phyloP scores from a whole-genome alignment of 1,140 invertebrate species.

The Drosophila oshimai region DNA sequence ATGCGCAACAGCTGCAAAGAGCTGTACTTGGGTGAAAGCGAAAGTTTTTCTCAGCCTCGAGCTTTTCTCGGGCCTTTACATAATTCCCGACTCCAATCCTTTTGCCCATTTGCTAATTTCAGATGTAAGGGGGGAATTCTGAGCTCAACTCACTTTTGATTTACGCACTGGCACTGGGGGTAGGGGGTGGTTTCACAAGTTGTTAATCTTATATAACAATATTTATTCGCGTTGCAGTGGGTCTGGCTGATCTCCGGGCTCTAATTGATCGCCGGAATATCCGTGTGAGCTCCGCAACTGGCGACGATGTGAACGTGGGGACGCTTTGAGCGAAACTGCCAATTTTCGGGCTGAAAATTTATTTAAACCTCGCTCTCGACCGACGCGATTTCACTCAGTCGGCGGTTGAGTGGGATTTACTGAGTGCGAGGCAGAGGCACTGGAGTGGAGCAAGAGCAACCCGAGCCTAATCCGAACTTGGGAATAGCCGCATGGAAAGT shows the following conservation, averaged over 20 bases:
- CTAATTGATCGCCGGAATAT: slow-evolving; percentile 42
- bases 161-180: slow-evolving; percentile 25
- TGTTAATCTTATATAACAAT: slow-evolving; percentile 49
- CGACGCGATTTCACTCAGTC: slow-evolving; percentile 31
- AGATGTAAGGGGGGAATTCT: neutral
- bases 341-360: slow-evolving; percentile 74
- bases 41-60: slow-evolving; percentile 63
- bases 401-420: slow-evolving; percentile 35
- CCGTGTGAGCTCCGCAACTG: slow-evolving; percentile 41
- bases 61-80: slow-evolving; percentile 41
- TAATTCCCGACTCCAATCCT: slow-evolving; percentile 18
- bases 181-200: slow-evolving; percentile 37
- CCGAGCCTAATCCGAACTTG: neutral
- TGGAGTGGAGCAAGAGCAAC: slow-evolving; percentile 3
- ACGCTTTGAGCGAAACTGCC: slow-evolving; percentile 78
- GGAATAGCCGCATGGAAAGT: slow-evolving; percentile 22
- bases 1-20: slow-evolving; percentile 35
- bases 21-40: slow-evolving; percentile 64
- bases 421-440: slow-evolving; percentile 1
- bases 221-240: slow-evolving; percentile 9
- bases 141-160: slow-evolving; percentile 43
- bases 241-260: slow-evolving; percentile 11
- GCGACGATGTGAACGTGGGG: slow-evolving; percentile 71
- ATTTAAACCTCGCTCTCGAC: slow-evolving; percentile 72
- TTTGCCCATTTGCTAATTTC: slow-evolving; percentile 5